Evolutionary conservation across 2,797 vertebrate genomes (phyloP).

Genomic region (Chaunax sp.): DNA sequence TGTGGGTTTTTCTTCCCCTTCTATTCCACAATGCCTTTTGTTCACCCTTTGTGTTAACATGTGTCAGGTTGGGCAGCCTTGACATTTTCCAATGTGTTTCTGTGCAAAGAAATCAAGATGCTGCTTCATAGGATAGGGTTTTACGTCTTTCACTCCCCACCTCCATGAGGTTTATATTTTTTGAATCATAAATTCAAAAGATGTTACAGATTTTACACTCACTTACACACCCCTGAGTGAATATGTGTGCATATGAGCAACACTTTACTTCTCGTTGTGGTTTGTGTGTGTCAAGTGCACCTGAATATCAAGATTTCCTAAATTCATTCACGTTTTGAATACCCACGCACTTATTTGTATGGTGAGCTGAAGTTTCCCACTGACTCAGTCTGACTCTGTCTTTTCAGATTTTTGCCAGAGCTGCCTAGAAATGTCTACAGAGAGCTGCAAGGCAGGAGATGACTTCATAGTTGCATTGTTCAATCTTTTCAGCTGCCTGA

Average conservation of each 20-base stretch:
- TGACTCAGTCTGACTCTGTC: constrained; percentile 23
- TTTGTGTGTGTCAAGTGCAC: constrained; percentile 24
- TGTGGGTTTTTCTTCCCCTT: constrained; percentile 70
- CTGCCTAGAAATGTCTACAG: constrained; percentile 49
- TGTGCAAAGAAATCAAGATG: constrained; percentile 66
- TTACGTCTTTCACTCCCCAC: constrained; percentile 39
- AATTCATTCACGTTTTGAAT: constrained; percentile 42
- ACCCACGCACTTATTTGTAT: constrained; percentile 31
- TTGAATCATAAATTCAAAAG: constrained; percentile 37
- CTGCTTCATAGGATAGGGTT: constrained; percentile 55
- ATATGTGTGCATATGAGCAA: constrained; percentile 5
- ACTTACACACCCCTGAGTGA: constrained; percentile 20
- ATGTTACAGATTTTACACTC: constrained; percentile 19
- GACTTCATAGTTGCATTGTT: constrained; percentile 86
- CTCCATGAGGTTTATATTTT: constrained; percentile 53
- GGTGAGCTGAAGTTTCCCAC: constrained; percentile 22
- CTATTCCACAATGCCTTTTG: constrained; percentile 75
- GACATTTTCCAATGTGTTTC: constrained; percentile 77
- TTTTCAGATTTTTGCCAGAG: constrained; percentile 74
- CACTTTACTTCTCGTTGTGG: constrained; percentile 26
- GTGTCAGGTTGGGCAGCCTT: constrained; percentile 78
- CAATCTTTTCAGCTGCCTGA: constrained; percentile 85
- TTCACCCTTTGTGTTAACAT: constrained; percentile 75
- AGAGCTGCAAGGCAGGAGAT: constrained; percentile 69
- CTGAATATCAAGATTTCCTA: constrained; percentile 39